Percentiles rank a stretch among this genome's conserved stretches.
phyloP scores from a whole-genome alignment of 2,113 vertebrate species.

The Cyphomyrus discorhynchus region DNA sequence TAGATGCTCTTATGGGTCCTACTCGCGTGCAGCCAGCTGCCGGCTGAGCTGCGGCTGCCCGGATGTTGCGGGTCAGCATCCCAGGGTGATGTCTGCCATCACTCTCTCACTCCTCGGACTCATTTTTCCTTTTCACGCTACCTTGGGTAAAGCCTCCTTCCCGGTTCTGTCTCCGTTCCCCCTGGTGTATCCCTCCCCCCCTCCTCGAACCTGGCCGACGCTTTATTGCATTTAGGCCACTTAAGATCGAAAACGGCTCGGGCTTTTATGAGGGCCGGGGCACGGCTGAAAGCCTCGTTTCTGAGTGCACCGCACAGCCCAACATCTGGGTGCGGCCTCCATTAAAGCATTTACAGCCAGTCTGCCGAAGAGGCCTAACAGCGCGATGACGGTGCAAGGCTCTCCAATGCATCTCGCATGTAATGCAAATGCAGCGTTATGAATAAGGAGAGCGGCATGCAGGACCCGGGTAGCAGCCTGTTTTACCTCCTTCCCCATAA shows the following conservation, averaged over 20 bases:
- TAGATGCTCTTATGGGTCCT: neutral
- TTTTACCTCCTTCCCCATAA: neutral
- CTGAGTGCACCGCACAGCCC: neutral
- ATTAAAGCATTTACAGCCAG: neutral
- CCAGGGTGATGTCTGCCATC: neutral
- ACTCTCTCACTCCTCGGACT: neutral
- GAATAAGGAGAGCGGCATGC: neutral
- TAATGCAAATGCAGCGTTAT: neutral
- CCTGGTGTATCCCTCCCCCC: neutral
- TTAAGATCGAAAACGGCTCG: neutral
- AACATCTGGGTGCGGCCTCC: neutral
- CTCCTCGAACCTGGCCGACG: neutral
- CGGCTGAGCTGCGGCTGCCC: neutral
- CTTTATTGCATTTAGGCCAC: slow-evolving; percentile 6
- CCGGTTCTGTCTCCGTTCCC: neutral
- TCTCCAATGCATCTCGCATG: neutral
- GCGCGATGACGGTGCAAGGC: neutral
- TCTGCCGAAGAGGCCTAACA: neutral
- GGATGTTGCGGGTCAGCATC: neutral
- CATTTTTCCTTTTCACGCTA: neutral
- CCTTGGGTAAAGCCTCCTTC: neutral
- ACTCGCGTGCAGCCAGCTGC: neutral
- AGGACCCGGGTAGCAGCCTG: neutral
- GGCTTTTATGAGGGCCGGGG: neutral
- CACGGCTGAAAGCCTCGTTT: neutral